Evolutionary conservation across 2,797 vertebrate species (phyloP).

Genomic region (Peromyscus attwateri): DNA sequence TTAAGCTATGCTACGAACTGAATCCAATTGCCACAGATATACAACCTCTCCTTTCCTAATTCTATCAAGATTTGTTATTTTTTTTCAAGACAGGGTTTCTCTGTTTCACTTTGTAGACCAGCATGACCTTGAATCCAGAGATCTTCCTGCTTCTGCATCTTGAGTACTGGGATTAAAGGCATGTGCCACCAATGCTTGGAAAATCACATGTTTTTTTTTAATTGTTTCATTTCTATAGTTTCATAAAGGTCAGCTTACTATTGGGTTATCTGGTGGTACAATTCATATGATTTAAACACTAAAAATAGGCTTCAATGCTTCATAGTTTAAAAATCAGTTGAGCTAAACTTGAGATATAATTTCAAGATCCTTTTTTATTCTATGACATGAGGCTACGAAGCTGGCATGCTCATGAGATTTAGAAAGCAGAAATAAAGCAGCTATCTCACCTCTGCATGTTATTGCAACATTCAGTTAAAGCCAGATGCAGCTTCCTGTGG

Average conservation of each 20-base stretch:
- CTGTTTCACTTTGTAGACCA: neutral
- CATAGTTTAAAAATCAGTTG: conserved; percentile 10
- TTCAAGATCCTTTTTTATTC: neutral
- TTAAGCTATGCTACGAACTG: neutral
- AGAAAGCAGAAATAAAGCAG: conserved; percentile 31
- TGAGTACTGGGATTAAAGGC: neutral
- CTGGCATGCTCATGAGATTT: conserved; percentile 22
- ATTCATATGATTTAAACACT: conserved; percentile 17
- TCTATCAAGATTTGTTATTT: neutral
- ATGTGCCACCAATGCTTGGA: neutral
- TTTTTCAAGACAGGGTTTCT: neutral
- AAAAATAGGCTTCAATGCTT: neutral
- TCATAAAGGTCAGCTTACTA: neutral
- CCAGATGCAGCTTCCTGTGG: neutral
- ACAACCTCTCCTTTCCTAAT: neutral
- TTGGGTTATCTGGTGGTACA: neutral
- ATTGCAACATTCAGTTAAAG: neutral
- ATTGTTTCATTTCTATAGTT: conserved; percentile 25
- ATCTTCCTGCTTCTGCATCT: neutral
- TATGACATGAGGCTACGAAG: neutral
- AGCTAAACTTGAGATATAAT: neutral
- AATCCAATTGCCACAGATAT: neutral
- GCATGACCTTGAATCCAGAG: neutral
- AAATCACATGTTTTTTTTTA: neutral
- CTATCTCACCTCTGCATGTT: neutral